Percentiles rank a stretch among this genome's conserved stretches.
Evolutionary conservation across 2,888 invertebrate genomes (phyloP).

Genomic region (Heliconius erato): DNA sequence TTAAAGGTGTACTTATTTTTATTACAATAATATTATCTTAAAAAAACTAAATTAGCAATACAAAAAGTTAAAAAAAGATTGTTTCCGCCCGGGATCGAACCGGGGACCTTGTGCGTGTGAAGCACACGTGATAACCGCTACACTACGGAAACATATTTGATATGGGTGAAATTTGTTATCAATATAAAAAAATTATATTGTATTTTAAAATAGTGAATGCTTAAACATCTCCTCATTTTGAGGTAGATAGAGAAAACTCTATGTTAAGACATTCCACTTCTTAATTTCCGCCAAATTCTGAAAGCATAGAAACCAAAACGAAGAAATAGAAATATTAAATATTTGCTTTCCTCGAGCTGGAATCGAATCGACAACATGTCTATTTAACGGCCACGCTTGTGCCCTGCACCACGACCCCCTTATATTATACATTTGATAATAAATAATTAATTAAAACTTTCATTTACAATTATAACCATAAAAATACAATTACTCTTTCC

Average conservation of each 20-base stretch:
- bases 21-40: not conserved
- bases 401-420: not conserved
- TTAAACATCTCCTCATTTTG: too few species aligned
- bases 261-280: too few species aligned
- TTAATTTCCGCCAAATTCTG: too few species aligned
- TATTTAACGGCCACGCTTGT: not conserved
- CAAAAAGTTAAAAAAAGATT: slow-evolving; percentile 52
- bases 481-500: slow-evolving; percentile 3
- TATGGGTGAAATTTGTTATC: not conserved
- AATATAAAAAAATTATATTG: too few species aligned
- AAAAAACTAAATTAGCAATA: not conserved
- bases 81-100: slow-evolving; percentile 90
- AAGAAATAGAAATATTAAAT: too few species aligned
- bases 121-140: slow-evolving; percentile 93
- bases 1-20: too few species aligned
- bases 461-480: not conserved
- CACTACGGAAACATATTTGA: slow-evolving; percentile 87
- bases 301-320: too few species aligned
- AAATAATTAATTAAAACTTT: not conserved
- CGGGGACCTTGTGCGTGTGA: slow-evolving; percentile 92
- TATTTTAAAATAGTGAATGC: too few species aligned
- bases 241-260: too few species aligned
- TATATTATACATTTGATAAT: not conserved
- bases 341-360: too few species aligned
- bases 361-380: too few species aligned